These are phyloP conservation scores for Pseudorhombus dupliciocellatus DNA, from an alignment of 2,113 vertebrate species.

Conservation along the genomic window DNA sequence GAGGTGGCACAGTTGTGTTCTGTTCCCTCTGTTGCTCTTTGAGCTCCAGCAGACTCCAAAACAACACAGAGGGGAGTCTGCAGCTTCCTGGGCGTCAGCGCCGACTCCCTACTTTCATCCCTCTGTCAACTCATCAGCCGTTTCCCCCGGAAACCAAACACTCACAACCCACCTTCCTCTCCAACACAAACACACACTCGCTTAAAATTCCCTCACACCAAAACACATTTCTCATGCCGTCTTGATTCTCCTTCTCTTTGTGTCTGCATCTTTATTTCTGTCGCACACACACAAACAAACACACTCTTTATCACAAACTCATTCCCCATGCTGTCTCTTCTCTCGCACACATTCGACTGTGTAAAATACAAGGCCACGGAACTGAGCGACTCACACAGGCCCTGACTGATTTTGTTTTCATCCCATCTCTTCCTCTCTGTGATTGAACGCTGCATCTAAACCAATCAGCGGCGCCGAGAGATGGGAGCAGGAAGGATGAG, in stretches of 20 bases:
- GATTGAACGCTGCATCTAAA: constrained; percentile 54
- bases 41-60: constrained; percentile 29
- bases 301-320: constrained; percentile 20
- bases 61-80: constrained; percentile 36
- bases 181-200: constrained; percentile 4
- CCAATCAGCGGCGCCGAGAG: constrained; percentile 41
- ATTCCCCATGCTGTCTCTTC: constrained; percentile 36
- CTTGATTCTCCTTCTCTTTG: neutral
- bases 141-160: constrained; percentile 26
- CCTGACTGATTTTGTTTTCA: constrained; percentile 32
- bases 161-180: constrained; percentile 22
- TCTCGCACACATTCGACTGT: neutral
- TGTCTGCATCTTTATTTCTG: constrained; percentile 16
- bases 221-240: constrained; percentile 39
- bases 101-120: constrained; percentile 57
- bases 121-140: constrained; percentile 45
- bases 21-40: constrained; percentile 2
- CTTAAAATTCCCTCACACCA: constrained; percentile 24
- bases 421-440: constrained; percentile 35
- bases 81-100: constrained; percentile 31
- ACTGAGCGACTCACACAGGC: constrained; percentile 1
- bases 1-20: constrained; percentile 14
- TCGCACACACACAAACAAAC: neutral
- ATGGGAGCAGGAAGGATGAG: neutral
- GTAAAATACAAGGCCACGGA: too few relatives aligned